Evolutionary conservation across 2,888 invertebrate genomes (phyloP).

Genomic region (Standfussiana lucernea): DNA sequence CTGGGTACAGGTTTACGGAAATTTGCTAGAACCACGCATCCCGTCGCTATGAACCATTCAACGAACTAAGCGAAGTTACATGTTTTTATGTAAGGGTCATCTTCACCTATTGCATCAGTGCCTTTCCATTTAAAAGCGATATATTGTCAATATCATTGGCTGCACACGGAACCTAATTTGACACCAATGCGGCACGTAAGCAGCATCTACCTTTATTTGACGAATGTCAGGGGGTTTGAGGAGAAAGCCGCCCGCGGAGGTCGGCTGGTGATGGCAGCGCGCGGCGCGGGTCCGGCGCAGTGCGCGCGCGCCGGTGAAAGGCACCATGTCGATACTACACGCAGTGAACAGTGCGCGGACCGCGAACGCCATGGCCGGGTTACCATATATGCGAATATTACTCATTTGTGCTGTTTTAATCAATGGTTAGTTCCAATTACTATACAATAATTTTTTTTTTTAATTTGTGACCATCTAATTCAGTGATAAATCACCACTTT

Average conservation of each 20-base stretch:
- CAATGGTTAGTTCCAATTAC: slow-evolving; percentile 82
- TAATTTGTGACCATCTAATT: slow-evolving; percentile 26
- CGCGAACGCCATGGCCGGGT: slow-evolving; percentile 78
- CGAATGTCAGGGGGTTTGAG: slow-evolving; percentile 79
- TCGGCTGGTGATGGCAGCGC: slow-evolving; percentile 78
- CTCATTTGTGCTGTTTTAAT: slow-evolving; percentile 85
- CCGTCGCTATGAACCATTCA: not conserved
- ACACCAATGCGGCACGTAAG: slow-evolving; percentile 60
- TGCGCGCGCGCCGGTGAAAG: slow-evolving; percentile 89
- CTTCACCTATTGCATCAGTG: slow-evolving; percentile 51
- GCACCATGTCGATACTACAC: slow-evolving; percentile 82
- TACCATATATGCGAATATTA: slow-evolving; percentile 81
- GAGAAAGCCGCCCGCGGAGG: slow-evolving; percentile 87
- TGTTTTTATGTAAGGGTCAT: slow-evolving; percentile 50
- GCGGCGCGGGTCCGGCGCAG: slow-evolving; percentile 74
- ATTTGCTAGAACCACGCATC: not conserved
- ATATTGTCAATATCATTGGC: slow-evolving; percentile 58
- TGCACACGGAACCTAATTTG: slow-evolving; percentile 65
- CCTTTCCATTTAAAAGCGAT: slow-evolving; percentile 55
- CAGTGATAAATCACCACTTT: slow-evolving; percentile 46
- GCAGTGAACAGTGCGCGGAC: slow-evolving; percentile 76
- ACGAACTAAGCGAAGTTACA: slow-evolving; percentile 12
- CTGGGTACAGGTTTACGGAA: not conserved
- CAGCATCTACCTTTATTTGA: slow-evolving; percentile 72
- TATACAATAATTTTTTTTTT: slow-evolving; percentile 51